phyloP scores from a whole-genome alignment of 2,113 vertebrate genomes.

The Odocoileus hemionus region DNA sequence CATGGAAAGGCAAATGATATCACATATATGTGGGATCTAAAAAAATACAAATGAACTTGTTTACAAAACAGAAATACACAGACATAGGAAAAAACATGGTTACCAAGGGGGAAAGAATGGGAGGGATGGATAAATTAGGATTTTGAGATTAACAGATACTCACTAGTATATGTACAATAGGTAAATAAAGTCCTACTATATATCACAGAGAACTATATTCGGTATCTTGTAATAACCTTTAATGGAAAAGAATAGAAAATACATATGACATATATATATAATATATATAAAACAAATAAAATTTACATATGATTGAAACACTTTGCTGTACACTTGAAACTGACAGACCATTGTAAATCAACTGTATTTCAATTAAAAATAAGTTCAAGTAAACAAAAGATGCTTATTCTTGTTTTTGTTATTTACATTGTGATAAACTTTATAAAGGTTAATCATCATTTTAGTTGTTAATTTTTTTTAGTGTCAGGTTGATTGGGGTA shows the following conservation, averaged over 20 bases:
- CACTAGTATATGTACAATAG: background rate
- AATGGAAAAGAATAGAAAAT: background rate
- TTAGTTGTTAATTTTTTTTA: background rate
- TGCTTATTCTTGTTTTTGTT: background rate
- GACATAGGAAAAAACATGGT: background rate
- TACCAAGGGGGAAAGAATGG: background rate
- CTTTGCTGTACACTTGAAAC: background rate
- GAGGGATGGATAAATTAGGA: background rate
- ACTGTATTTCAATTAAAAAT: background rate
- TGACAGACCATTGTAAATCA: background rate
- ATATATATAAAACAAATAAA: background rate
- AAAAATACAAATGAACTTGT: background rate
- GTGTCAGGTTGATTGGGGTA: background rate
- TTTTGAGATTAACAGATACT: background rate
- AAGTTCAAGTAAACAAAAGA: background rate
- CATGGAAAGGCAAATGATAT: background rate
- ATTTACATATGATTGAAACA: background rate
- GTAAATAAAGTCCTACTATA: background rate
- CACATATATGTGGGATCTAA: background rate
- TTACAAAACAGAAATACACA: background rate
- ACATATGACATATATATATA: background rate
- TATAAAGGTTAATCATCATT: background rate
- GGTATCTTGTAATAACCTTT: background rate
- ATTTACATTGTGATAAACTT: background rate
- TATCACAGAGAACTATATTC: background rate